A percentile compares a stretch with the other conserved stretches of the same genome.
Evolutionary conservation across 1,140 invertebrate species (phyloP).

Genomic region (Eriosoma lanigerum): DNA sequence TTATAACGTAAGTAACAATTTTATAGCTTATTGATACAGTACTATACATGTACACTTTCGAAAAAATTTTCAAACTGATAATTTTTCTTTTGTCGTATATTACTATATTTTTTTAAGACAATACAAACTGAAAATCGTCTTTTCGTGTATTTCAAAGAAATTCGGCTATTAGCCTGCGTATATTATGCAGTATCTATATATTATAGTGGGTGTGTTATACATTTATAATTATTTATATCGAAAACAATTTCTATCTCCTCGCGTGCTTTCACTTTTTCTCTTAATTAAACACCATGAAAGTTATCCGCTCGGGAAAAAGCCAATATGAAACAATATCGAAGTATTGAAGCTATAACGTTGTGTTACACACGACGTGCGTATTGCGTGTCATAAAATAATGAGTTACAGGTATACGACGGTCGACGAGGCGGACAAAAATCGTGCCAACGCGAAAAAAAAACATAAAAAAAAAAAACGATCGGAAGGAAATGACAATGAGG

Average conservation of each 20-base stretch:
- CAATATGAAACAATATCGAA: conserved; percentile 5
- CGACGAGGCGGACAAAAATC: conserved; percentile 2
- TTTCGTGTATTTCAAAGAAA: no score
- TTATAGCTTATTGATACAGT: no score
- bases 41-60: no score
- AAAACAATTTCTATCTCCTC: neutral
- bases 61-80: no score
- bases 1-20: no score
- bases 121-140: no score
- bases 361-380: neutral
- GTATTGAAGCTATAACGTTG: no score
- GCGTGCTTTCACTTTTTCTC: conserved; percentile 16
- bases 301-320: neutral
- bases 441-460: neutral
- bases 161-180: neutral
- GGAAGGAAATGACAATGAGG: conserved; percentile 27
- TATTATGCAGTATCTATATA: no score
- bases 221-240: neutral
- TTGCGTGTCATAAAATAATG: neutral
- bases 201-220: neutral
- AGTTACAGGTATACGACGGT: neutral
- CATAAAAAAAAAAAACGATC: neutral
- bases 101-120: no score
- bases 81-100: no score
- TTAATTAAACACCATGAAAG: neutral